phyloP scores from a whole-genome alignment of 2,113 vertebrate species.

The Typhlomys cinereus region DNA sequence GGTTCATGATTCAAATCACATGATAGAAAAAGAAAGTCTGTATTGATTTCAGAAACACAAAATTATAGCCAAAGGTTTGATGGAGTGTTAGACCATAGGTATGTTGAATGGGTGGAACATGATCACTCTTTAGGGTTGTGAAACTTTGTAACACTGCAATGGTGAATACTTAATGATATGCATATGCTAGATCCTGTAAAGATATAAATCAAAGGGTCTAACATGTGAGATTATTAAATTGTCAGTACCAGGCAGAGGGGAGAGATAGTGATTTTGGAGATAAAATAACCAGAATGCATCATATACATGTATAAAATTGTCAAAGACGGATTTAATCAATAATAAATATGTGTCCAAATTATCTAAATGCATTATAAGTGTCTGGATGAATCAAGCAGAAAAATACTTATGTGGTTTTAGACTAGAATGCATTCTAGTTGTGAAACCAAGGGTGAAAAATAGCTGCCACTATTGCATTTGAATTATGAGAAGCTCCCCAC shows the following conservation, averaged over 20 bases:
- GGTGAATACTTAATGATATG: no score
- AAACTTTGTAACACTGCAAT: background rate
- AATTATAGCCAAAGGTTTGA: background rate
- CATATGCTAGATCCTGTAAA: background rate
- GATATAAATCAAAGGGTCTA: background rate
- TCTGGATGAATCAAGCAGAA: background rate
- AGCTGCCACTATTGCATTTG: background rate
- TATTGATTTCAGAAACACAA: rapidly evolving
- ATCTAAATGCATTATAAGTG: background rate
- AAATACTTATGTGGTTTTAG: background rate
- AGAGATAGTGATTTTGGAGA: no score
- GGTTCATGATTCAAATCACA: background rate
- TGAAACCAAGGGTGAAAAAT: background rate
- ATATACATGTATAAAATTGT: no score
- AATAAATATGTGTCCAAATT: background rate
- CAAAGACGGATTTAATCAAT: no score
- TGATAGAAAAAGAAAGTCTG: background rate
- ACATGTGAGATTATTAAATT: background rate
- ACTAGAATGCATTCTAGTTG: background rate
- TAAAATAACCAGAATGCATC: no score
- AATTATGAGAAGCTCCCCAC: background rate
- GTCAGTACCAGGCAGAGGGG: no score
- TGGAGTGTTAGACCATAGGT: background rate
- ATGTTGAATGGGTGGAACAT: rapidly evolving
- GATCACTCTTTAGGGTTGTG: background rate